These are phyloP conservation scores for Sebastes reedi DNA, from an alignment of 2,797 vertebrate species.

Conservation along the genomic window DNA sequence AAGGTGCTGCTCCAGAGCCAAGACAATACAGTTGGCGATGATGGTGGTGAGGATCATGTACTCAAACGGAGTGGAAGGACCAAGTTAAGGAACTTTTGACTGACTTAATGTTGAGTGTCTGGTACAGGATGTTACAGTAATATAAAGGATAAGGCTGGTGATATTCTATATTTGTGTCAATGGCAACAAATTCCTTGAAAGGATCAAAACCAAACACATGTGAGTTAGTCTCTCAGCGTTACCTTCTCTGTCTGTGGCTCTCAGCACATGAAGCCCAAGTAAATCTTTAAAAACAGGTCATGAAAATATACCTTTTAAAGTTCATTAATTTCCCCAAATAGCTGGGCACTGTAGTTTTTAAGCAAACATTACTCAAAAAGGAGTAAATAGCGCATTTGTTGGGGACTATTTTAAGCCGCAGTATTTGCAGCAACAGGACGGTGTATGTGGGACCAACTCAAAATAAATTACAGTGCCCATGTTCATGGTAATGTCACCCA, in stretches of 20 bases:
- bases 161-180: not conserved
- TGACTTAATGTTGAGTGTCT: not conserved
- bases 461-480: not conserved
- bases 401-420: not conserved
- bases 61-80: constrained; percentile 90
- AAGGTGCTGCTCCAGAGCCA: constrained; percentile 98
- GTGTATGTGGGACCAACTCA: not conserved
- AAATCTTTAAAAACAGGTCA: not conserved
- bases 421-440: not conserved
- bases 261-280: not conserved
- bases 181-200: not conserved
- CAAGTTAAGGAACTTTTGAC: constrained; percentile 84
- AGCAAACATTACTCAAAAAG: not conserved
- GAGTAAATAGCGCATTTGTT: not conserved
- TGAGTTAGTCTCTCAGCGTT: not conserved
- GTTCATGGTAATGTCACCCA: not conserved
- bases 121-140: not conserved
- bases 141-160: not conserved
- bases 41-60: constrained; percentile 99
- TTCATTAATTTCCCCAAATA: not conserved
- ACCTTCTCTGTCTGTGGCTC: not conserved
- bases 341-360: not conserved
- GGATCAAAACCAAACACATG: not conserved
- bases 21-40: constrained; percentile 97
- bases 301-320: not conserved